These are phyloP conservation scores for Herpetotheres cachinnans DNA, from an alignment of 2,113 vertebrate species.

Conservation along the genomic window DNA sequence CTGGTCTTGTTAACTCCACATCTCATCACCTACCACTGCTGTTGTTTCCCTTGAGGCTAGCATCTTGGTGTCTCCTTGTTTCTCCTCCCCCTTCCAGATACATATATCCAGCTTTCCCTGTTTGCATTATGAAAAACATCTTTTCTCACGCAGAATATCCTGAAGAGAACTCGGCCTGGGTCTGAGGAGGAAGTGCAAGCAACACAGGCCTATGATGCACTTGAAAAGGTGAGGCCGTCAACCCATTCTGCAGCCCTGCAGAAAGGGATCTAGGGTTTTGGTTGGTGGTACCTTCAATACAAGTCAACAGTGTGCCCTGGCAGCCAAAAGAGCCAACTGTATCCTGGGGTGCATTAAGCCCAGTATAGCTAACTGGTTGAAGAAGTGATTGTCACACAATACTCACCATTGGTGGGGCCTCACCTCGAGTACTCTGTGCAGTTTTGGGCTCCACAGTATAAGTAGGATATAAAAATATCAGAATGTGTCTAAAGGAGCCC, in stretches of 20 bases:
- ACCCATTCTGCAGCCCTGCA: background rate
- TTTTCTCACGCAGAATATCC: conserved; percentile 83
- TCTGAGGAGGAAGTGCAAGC: conserved; percentile 87
- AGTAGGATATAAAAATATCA: background rate
- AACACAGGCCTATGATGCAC: conserved; percentile 84
- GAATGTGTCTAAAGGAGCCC: background rate
- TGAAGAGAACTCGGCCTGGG: conserved; percentile 86
- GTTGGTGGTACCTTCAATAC: background rate
- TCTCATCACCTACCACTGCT: background rate
- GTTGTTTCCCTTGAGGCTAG: background rate
- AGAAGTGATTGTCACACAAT: too few species aligned
- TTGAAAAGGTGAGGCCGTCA: conserved; percentile 84
- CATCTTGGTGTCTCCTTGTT: background rate
- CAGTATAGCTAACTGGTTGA: too few species aligned
- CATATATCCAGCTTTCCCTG: background rate
- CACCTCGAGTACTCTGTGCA: background rate
- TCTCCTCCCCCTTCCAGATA: background rate
- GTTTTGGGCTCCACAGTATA: background rate
- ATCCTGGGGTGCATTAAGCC: background rate
- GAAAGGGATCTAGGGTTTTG: background rate
- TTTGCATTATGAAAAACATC: background rate
- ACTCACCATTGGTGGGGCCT: too few species aligned
- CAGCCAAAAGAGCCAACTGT: background rate
- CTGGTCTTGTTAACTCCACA: background rate
- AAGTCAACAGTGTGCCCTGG: background rate